A percentile compares a stretch with the other conserved stretches of the same genome.
Evolutionary conservation across 2,113 vertebrate species (phyloP).

Genomic region (Upupa epops): DNA sequence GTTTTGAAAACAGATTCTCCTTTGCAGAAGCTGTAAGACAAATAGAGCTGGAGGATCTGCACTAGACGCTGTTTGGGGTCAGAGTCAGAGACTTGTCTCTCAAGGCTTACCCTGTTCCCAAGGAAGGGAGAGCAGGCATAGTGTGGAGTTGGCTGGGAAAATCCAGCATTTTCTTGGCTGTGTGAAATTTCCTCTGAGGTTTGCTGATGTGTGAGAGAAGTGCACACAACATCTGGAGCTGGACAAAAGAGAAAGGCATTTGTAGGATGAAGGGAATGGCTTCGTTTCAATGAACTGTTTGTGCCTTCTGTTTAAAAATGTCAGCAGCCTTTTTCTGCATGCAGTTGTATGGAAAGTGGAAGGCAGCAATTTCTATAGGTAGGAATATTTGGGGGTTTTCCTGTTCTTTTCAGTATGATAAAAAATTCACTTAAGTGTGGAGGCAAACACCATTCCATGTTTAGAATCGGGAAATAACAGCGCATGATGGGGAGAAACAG

Average conservation of each 20-base stretch:
- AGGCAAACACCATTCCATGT: background rate
- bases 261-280: slow-evolving; percentile 37
- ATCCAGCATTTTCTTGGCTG: background rate
- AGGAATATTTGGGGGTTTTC: background rate
- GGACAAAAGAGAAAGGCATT: background rate
- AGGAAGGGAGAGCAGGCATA: background rate
- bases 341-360: background rate
- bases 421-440: background rate
- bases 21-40: background rate
- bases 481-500: background rate
- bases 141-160: background rate
- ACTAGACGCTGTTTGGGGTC: background rate
- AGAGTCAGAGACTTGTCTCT: background rate
- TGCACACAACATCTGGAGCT: background rate
- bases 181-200: background rate
- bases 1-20: background rate
- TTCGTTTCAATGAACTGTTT: background rate
- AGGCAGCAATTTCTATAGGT: background rate
- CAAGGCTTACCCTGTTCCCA: background rate
- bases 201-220: background rate
- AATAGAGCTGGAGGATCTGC: background rate
- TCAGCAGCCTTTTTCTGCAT: background rate
- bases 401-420: background rate
- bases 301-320: background rate
- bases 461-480: background rate